phyloP scores from a whole-genome alignment of 2,113 vertebrate species.

The Zosterops lateralis region DNA sequence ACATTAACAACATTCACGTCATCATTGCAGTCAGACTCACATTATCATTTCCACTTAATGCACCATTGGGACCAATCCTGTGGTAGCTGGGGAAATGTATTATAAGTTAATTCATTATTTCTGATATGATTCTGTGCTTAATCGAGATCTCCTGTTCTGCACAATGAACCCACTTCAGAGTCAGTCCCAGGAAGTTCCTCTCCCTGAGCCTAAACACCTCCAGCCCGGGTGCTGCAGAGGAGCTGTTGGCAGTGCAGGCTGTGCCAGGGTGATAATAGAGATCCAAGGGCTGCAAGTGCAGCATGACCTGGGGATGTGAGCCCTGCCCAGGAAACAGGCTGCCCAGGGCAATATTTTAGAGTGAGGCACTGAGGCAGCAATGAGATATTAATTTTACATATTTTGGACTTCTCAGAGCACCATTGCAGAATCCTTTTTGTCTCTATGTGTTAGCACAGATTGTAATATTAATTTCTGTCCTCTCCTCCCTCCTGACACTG shows the following conservation, averaged over 20 bases:
- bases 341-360: background rate
- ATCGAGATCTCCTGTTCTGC: slow-evolving; percentile 33
- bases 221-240: background rate
- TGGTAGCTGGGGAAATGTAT: slow-evolving; percentile 7
- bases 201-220: background rate
- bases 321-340: background rate
- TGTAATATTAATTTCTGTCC: slow-evolving; percentile 18
- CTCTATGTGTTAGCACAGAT: background rate
- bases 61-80: slow-evolving; percentile 36
- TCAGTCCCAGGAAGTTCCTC: background rate
- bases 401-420: background rate
- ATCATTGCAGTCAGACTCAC: slow-evolving; percentile 34
- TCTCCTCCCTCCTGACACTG: background rate
- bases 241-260: background rate
- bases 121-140: slow-evolving; percentile 8
- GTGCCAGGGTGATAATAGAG: background rate
- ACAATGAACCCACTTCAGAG: background rate
- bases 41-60: slow-evolving; percentile 55
- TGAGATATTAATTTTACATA: background rate
- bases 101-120: slow-evolving; percentile 46
- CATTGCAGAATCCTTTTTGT: background rate
- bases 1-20: slow-evolving; percentile 50
- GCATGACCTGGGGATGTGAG: background rate
- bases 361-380: background rate
- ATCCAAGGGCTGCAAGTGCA: background rate